Evolutionary conservation across 2,888 invertebrate species (phyloP).

Genomic region (Rapana venosa): DNA sequence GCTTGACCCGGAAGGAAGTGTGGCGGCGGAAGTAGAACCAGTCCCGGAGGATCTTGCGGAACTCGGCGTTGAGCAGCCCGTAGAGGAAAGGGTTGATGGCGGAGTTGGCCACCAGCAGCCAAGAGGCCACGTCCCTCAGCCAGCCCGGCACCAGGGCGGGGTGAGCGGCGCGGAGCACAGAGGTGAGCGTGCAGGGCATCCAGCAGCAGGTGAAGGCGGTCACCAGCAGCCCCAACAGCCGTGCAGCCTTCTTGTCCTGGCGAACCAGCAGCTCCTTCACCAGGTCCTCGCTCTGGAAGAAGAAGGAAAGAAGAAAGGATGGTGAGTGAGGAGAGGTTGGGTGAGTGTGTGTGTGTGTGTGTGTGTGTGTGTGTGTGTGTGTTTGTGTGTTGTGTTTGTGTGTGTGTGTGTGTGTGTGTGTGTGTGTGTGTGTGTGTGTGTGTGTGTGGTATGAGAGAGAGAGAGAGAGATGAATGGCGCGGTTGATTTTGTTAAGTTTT

Average conservation of each 20-base stretch:
- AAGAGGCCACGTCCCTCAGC: conserved; percentile 57
- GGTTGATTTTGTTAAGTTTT: too few species aligned
- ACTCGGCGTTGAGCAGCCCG: conserved; percentile 67
- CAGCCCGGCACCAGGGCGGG: conserved; percentile 49
- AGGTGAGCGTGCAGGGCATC: conserved; percentile 64
- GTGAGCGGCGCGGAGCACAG: conserved; percentile 57
- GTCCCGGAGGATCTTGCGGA: conserved; percentile 60
- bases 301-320: too few species aligned
- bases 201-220: conserved; percentile 67
- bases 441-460: too few species aligned
- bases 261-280: conserved; percentile 66
- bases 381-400: too few species aligned
- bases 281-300: conserved; percentile 53
- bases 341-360: too few species aligned
- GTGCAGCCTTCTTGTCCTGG: conserved; percentile 70
- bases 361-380: too few species aligned
- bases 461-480: too few species aligned
- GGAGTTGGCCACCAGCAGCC: conserved; percentile 67
- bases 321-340: too few species aligned
- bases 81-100: conserved; percentile 71
- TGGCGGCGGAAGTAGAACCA: conserved; percentile 54
- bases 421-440: too few species aligned
- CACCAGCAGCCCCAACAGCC: conserved; percentile 65
- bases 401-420: too few species aligned
- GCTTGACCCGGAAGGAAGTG: conserved; percentile 52